Conservation (phyloP, 2,113 vertebrate species). For the Channa maculata region DNA sequence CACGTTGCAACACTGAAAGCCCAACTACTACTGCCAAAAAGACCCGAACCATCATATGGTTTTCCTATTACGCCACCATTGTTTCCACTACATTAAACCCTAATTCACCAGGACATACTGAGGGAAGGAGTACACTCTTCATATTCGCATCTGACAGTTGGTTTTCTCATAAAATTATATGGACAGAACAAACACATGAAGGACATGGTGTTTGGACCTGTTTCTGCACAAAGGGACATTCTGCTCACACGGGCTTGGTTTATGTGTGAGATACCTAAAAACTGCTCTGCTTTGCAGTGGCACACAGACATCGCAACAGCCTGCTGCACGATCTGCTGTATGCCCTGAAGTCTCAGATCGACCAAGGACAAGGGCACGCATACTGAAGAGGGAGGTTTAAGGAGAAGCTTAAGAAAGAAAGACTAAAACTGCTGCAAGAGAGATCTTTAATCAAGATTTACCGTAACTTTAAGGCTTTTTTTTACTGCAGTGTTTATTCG, state of each 20-base stretch:
- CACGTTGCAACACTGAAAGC: constrained; percentile 37
- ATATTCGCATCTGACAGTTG: constrained; percentile 38
- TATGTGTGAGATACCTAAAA: constrained; percentile 50
- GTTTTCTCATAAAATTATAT: constrained; percentile 42
- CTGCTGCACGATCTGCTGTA: constrained; percentile 15
- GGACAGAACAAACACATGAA: constrained; percentile 24
- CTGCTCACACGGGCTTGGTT: constrained; percentile 10
- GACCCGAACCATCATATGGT: constrained; percentile 55
- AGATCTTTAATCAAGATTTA: neutral
- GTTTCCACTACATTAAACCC: constrained; percentile 73
- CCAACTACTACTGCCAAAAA: constrained; percentile 27
- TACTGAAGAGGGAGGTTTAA: neutral
- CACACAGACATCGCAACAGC: constrained; percentile 38
- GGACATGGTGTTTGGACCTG: constrained; percentile 28
- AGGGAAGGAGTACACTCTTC: constrained; percentile 33
- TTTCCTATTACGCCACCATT: constrained; percentile 62
- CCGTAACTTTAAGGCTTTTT: neutral
- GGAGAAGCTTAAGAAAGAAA: too few species aligned
- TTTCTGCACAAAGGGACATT: constrained; percentile 41
- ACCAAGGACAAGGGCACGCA: neutral
- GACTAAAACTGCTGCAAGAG: too few species aligned
- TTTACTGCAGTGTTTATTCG: too few species aligned
- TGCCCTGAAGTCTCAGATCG: constrained; percentile 8
- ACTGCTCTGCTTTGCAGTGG: constrained; percentile 41
- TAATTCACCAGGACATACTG: constrained; percentile 55